These are phyloP conservation scores for Strigamia crassipes DNA, from an alignment of 2,888 invertebrate species.

Conservation along the genomic window DNA sequence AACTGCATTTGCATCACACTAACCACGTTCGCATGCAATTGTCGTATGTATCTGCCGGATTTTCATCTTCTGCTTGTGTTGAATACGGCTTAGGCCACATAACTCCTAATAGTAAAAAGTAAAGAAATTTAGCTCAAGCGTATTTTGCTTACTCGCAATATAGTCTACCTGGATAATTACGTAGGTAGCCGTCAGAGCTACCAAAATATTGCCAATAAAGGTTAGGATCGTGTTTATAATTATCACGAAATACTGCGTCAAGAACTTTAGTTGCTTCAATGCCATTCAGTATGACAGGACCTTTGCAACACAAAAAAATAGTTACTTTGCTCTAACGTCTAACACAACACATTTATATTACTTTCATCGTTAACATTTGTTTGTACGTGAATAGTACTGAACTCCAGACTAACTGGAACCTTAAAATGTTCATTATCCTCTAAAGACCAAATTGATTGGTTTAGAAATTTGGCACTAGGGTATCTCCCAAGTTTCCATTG, in stretches of 20 bases:
- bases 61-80: constrained; percentile 54
- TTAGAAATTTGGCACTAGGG: constrained; percentile 81
- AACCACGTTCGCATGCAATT: constrained; percentile 87
- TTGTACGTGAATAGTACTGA: constrained; percentile 89
- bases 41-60: constrained; percentile 80
- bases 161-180: constrained; percentile 85
- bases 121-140: neutral
- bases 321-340: constrained; percentile 42
- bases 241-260: constrained; percentile 80
- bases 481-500: constrained; percentile 62
- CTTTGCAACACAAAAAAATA: constrained; percentile 54
- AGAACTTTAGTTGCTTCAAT: constrained; percentile 89
- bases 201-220: constrained; percentile 98
- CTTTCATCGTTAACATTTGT: constrained; percentile 88
- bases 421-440: constrained; percentile 73
- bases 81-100: constrained; percentile 64
- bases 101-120: constrained; percentile 65
- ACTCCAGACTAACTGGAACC: constrained; percentile 76
- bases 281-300: constrained; percentile 83
- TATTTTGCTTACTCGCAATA: neutral
- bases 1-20: constrained; percentile 38
- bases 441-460: constrained; percentile 58
- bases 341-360: constrained; percentile 57
- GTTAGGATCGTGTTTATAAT: constrained; percentile 85
- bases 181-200: constrained; percentile 85